phyloP scores from a whole-genome alignment of 2,888 invertebrate genomes.

The Nymphalis urticae region DNA sequence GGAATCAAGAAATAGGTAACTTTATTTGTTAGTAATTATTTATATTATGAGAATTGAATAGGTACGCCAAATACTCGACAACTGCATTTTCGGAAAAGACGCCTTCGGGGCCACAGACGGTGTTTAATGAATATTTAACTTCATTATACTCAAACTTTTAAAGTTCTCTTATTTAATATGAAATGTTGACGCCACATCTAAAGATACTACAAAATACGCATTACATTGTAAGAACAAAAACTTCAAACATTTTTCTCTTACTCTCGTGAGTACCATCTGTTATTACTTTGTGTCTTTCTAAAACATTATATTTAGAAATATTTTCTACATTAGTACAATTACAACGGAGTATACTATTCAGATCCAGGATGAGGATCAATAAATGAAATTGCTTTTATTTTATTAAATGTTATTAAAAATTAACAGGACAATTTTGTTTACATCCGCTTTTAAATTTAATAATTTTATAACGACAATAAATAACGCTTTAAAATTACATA shows the following conservation, averaged over 20 bases:
- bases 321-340: too few relatives aligned
- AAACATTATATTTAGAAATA: neutral
- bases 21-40: neutral
- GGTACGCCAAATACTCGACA: constrained; percentile 33
- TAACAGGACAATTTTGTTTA: too few relatives aligned
- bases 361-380: too few relatives aligned
- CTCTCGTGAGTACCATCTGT: constrained; percentile 1
- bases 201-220: constrained; percentile 21
- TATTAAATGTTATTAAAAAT: too few relatives aligned
- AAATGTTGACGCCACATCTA: constrained; percentile 47
- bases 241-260: constrained; percentile 14
- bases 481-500: too few relatives aligned
- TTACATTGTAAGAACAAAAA: constrained; percentile 25
- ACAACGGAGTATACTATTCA: too few relatives aligned
- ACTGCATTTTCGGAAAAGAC: constrained; percentile 55
- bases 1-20: neutral
- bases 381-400: too few relatives aligned
- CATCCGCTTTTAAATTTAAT: too few relatives aligned
- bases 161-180: constrained; percentile 54
- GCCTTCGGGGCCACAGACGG: constrained; percentile 66
- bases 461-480: too few relatives aligned
- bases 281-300: neutral
- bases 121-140: constrained; percentile 77
- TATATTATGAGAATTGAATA: constrained; percentile 46
- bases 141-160: constrained; percentile 66